A percentile compares a stretch with the other conserved stretches of the same genome.
These are phyloP conservation scores for Drosophila bunnanda DNA, from an alignment of 2,888 invertebrate genomes.

Conservation along the genomic window DNA sequence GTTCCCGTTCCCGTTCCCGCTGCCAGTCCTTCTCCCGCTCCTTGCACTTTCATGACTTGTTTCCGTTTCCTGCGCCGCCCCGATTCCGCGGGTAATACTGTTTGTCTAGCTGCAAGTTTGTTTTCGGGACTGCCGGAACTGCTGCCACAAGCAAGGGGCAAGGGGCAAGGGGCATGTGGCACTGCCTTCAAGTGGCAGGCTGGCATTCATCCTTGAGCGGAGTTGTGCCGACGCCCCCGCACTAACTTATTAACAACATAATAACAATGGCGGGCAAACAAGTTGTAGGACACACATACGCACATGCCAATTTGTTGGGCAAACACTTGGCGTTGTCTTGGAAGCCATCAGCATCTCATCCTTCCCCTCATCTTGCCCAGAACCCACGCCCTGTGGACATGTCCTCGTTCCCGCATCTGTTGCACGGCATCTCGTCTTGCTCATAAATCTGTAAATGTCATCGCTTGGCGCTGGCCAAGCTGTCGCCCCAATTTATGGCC, in stretches of 20 bases:
- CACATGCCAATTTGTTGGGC: constrained; percentile 63
- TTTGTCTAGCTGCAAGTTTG: constrained; percentile 46
- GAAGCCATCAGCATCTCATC: neutral
- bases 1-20: too few relatives aligned
- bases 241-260: constrained; percentile 66
- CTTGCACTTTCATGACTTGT: constrained; percentile 54
- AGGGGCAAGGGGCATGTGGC: too few relatives aligned
- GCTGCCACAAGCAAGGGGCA: constrained; percentile 7
- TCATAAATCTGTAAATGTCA: constrained; percentile 69
- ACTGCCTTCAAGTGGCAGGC: neutral
- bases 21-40: neutral
- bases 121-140: constrained; percentile 36
- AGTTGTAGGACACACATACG: constrained; percentile 12
- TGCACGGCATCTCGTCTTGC: constrained; percentile 49
- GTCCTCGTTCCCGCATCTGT: constrained; percentile 48
- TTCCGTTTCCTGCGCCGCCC: constrained; percentile 57
- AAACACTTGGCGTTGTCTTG: constrained; percentile 39
- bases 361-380: neutral
- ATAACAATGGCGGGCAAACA: constrained; percentile 55
- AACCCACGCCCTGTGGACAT: neutral
- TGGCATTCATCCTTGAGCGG: constrained; percentile 27
- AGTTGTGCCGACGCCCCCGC: constrained; percentile 34
- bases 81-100: constrained; percentile 32
- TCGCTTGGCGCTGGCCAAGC: constrained; percentile 27
- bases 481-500: constrained; percentile 61